Base-by-base conservation (phyloP, 2,888 invertebrate species). In the Synergus gifuensis region DNA sequence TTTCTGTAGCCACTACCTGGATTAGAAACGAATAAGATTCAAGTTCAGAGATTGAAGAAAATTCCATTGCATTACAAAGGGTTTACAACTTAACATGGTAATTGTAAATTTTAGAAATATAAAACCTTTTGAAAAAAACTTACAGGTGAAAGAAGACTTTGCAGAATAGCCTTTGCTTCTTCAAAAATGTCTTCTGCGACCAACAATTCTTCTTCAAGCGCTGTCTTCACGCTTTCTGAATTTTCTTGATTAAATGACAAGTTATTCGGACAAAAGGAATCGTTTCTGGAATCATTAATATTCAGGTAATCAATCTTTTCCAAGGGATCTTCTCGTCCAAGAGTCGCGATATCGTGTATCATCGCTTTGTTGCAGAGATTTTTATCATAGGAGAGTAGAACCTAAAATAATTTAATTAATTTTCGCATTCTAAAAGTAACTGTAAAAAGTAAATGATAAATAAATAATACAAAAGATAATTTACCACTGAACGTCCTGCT, bases 351-450 rank as follows among this genome's bases (percentile, higher is more conserved):
- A 77, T 91, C 88, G 78, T 91, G 86, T 78, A 92, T 87, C 87
- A 90, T 88, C 4, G 92, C 92, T 84, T 93, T 93, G 78, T 88
- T 92, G 79, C 92, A 91, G 9, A 93, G 88, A 88, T 93, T 92
- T 81, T 90, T 89, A 78, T 93, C 93, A 79, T 92, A 92, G 0
- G 92, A 90, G 14, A 93, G 77, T 63, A 93, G 86, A 16, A 92
- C 85, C 91, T 91, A 58, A 77, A 83, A 73, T 9, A 11, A 66
- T 58, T 54, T 76, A 62, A 64, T 81, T 63, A 60, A 73, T 54
- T 14, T 40, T 42, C n/a, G n/a, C 11, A 77, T 40, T 63, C 69
- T 58, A 28, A 4, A 4, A 49, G 36, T 36, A 36, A 5, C 7
- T 36, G 42, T 36, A 42, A 12, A 62, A 18, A 63, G 28, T 5